These are phyloP conservation scores for Ceryle rudis DNA, from an alignment of 2,797 vertebrate genomes.

Conservation along the genomic window DNA sequence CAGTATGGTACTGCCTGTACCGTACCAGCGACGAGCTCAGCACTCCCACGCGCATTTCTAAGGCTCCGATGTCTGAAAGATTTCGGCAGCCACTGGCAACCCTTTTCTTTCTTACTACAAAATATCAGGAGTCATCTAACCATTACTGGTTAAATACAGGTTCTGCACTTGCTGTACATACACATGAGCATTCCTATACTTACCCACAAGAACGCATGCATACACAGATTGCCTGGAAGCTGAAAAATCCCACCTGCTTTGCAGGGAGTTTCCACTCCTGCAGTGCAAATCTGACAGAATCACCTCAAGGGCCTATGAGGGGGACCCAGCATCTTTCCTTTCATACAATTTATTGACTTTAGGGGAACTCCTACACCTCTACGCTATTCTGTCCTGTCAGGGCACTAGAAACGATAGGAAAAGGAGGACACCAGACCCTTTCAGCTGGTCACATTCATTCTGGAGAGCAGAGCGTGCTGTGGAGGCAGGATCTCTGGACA, in stretches of 20 bases:
- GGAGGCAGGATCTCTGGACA: background rate
- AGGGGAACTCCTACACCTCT: background rate
- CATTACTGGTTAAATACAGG: background rate
- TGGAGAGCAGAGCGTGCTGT: background rate
- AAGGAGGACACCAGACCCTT: background rate
- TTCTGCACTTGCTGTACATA: background rate
- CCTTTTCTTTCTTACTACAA: background rate
- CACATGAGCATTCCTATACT: background rate
- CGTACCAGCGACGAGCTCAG: background rate
- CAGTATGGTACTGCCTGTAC: constrained; percentile 45
- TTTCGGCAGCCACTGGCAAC: background rate
- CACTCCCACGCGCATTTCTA: constrained; percentile 35
- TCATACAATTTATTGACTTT: background rate
- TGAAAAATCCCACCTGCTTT: background rate
- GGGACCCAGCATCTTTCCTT: background rate
- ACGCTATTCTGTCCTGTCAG: background rate
- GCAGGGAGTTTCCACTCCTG: background rate
- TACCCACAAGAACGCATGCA: rapidly evolving
- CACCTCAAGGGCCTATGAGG: background rate
- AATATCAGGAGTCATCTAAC: background rate
- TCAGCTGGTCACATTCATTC: background rate
- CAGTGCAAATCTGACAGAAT: background rate
- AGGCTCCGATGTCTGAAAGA: background rate
- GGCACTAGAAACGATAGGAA: background rate
- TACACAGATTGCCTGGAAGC: background rate